Evolutionary conservation across 2,113 vertebrate genomes (phyloP), one percentile per base, ranked within the genome.

Genomic region (Chionomys nivalis): DNA sequence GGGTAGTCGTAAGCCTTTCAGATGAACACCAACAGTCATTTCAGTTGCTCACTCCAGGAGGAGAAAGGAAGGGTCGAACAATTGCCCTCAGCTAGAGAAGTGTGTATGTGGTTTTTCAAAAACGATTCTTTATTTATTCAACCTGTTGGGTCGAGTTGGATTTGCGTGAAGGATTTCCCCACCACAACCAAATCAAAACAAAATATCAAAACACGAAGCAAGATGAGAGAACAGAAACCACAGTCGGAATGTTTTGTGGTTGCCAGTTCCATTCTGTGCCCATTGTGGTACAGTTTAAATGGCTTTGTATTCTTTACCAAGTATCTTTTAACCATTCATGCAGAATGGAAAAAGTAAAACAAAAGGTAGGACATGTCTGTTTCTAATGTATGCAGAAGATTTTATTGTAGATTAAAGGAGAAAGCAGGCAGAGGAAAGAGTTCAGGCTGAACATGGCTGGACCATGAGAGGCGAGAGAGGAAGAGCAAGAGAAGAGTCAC

Each of bases 61-160:
- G 28, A 72, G 33, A 36, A 61, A 47, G 10, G 21, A 17, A 77
- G 21, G 63, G 6, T 28, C 6, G 49, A 65, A 68, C 19, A 87
- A 16, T 52, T 72, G 73, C 72, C 39, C 33, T 86, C 33, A 42
- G 61, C 16, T 42, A 82, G 61, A 42, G 61, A 58, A 89, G 11
- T 89, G 5, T 90, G 36, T 61, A 11, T 75, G 39, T 68, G 36
- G 24, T 33, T 91, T 68, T 78, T 78, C 1, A 31, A 58, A n/a
- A 89, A 93, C 47, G 4, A 58, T 47, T 36, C 83, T 95, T 96
- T 91, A 55, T 86, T 93, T 94, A 66, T 96, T 89, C 93, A 94
- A 91, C 44, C 42, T 87, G 94, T 85, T 87, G 83, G 76, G 72
- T 85, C 82, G 87, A 49, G 93, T 77, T 91, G 89, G 28, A 91